Base-by-base conservation (phyloP, 2,113 vertebrate genomes). In the Pionites leucogaster region DNA sequence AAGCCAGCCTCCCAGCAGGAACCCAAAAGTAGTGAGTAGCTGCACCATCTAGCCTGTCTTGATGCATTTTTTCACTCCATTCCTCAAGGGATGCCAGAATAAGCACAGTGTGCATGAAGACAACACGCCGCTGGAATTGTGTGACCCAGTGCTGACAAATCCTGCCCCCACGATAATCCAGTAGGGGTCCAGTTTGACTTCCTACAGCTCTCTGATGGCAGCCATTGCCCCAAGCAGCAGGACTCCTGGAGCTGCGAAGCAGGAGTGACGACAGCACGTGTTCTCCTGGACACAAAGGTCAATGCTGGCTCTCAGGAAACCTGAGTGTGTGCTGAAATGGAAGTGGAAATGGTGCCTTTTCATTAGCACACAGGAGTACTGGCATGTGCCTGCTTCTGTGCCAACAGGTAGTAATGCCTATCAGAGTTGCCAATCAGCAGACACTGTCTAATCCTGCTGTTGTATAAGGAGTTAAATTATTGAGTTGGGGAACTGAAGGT, bases 351-450 rank as follows among this genome's bases (percentile, higher is more conserved):
- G 35, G 63, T 88, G 67, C 44, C 82, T 97, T 97, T 97, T 96
- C 93, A 89, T 93, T 86, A 93, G 41, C 55, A 63, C 79, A 69
- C 67, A 52, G 69, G 59, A 94, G 59, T 82, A 87, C 82, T 93
- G 95, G 89, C 92, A 92, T 79, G 67, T 85, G 77, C 31, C 88
- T 86, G 55, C 78, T 86, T 87, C 64, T 87, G 86, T 93, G 91
- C 91, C 96, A 95, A 85, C 87, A 95, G 92, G 87, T 96, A 95
- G 89, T 96, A 97, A 93, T 87, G 94, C 85, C 96, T 87, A 89
- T 88, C 77, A 80, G 86, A 96, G 87, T 14, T 95, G 96, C 93
- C 96, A 97, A 55, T 80, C 91, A 96, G 94, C 82, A 96, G 92
- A 85, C 67, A 92, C 59, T 96, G 81, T 90, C 95, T 96, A 97